A percentile compares a stretch with the other conserved stretches of the same genome.
phyloP scores from a whole-genome alignment of 2,888 invertebrate genomes.

The Cactoblastis cactorum region DNA sequence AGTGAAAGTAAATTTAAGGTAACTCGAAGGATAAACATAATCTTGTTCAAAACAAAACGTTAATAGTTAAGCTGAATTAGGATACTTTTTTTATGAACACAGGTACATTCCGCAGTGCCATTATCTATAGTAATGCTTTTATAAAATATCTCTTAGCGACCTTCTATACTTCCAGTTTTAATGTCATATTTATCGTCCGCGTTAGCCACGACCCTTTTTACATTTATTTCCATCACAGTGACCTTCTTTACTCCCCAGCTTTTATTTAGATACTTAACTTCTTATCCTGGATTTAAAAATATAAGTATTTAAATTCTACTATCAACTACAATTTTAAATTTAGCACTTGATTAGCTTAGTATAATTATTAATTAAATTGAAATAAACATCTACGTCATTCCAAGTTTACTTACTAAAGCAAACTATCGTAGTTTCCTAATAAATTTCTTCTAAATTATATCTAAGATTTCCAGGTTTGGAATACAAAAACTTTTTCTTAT shows the following conservation, averaged over 20 bases:
- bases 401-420: constrained; percentile 58
- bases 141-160: constrained; percentile 53
- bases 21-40: constrained; percentile 53
- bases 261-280: constrained; percentile 16
- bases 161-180: constrained; percentile 53
- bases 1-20: constrained; percentile 54
- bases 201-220: constrained; percentile 27
- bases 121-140: constrained; percentile 70
- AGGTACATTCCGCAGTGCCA: constrained; percentile 77
- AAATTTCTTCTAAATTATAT: constrained; percentile 74
- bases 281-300: constrained; percentile 24
- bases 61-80: constrained; percentile 67
- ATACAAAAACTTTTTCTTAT: constrained; percentile 32
- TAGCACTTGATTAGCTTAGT: constrained; percentile 68
- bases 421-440: constrained; percentile 68
- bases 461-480: constrained; percentile 58
- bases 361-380: constrained; percentile 65
- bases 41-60: constrained; percentile 63
- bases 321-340: constrained; percentile 51
- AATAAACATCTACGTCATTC: constrained; percentile 57
- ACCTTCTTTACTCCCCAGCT: constrained; percentile 17
- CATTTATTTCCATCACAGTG: constrained; percentile 28
- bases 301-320: constrained; percentile 37
- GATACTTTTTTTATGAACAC: constrained; percentile 71
- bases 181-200: constrained; percentile 33